These are phyloP conservation scores for Drosophila rhopaloa DNA, from an alignment of 1,140 invertebrate species.

Conservation along the genomic window DNA sequence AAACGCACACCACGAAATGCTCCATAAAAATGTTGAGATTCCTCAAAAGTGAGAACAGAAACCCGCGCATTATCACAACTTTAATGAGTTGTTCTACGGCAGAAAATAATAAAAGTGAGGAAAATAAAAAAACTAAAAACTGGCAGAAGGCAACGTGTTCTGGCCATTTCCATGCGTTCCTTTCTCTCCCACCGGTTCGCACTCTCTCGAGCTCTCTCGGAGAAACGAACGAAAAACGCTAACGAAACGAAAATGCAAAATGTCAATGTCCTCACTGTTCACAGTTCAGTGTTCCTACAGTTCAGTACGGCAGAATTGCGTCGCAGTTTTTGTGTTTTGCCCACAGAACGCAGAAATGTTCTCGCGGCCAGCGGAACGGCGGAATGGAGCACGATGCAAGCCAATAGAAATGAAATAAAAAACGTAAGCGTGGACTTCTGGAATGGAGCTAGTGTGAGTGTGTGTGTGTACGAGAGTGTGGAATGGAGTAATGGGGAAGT, in stretches of 20 bases:
- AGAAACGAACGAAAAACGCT: conserved; percentile 78
- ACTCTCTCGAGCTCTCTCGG: conserved; percentile 17
- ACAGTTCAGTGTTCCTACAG: conserved; percentile 31
- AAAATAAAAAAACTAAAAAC: conserved; percentile 20
- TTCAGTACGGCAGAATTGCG: conserved; percentile 77
- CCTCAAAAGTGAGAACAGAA: conserved; percentile 53
- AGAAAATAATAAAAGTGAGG: conserved; percentile 26
- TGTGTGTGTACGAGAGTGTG: conserved; percentile 22
- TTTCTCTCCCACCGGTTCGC: conserved; percentile 10
- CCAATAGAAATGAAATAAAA: conserved; percentile 9
- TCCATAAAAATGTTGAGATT: conserved; percentile 62
- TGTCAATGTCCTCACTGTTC: conserved; percentile 83
- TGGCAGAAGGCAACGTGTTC: conserved; percentile 38
- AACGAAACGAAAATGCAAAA: conserved; percentile 84
- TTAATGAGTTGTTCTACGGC: conserved; percentile 66
- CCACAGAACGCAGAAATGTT: conserved; percentile 59
- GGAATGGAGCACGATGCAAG: conserved; percentile 58
- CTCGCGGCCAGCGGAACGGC: conserved; percentile 46
- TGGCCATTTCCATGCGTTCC: conserved; percentile 37
- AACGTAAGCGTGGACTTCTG: conserved; percentile 54
- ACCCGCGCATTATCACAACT: conserved; percentile 72
- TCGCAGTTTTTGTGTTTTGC: conserved; percentile 80
- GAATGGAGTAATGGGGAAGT: conserved; percentile 28
- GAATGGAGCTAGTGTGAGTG: conserved; percentile 16
- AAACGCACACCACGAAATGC: conserved; percentile 7